Evolutionary conservation across 2,113 vertebrate species (phyloP).

Genomic region (Zosterops borbonicus): DNA sequence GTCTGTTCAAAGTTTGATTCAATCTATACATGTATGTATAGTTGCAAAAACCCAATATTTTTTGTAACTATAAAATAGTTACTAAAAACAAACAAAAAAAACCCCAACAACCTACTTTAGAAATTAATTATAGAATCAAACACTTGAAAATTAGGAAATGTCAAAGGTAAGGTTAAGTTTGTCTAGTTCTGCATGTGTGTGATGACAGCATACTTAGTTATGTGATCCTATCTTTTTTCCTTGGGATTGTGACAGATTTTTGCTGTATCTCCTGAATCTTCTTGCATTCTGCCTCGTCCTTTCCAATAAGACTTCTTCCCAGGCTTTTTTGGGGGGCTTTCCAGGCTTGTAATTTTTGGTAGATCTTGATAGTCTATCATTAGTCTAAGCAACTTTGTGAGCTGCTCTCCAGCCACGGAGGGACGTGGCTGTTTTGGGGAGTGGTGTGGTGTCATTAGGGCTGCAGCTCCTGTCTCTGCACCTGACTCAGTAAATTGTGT

Average conservation of each 20-base stretch:
- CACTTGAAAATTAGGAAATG: not conserved
- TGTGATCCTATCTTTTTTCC: not conserved
- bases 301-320: not conserved
- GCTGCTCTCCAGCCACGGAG: not conserved
- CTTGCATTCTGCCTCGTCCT: not conserved
- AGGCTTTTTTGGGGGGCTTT: not conserved
- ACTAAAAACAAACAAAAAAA: not conserved
- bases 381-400: not conserved
- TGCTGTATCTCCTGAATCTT: not conserved
- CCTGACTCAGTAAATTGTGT: conserved; percentile 5
- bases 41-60: not conserved
- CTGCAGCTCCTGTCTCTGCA: conserved; percentile 16
- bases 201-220: not conserved
- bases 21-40: not conserved
- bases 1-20: not conserved
- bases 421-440: not conserved
- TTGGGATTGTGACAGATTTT: not conserved
- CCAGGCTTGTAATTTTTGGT: not conserved
- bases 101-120: not conserved
- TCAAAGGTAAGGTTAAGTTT: not conserved
- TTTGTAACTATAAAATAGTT: no score
- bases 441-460: not conserved
- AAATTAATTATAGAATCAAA: not conserved
- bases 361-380: not conserved
- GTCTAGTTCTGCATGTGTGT: not conserved